Evolutionary conservation across 2,888 invertebrate species (phyloP).

Genomic region (Monoplex corrugatus): DNA sequence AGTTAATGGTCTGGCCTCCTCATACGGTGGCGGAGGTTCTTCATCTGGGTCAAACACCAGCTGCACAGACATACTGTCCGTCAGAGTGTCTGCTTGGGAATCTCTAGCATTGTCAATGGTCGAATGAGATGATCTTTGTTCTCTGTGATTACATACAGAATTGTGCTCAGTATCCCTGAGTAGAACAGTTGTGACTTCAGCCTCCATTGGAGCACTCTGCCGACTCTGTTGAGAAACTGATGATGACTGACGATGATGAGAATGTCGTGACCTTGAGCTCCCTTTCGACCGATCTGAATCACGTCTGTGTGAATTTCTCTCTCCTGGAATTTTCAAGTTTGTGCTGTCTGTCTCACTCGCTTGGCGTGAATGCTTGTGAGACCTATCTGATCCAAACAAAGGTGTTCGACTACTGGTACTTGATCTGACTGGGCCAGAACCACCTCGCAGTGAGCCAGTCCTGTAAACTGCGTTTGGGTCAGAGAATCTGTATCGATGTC

Average conservation of each 20-base stretch:
- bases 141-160: neutral
- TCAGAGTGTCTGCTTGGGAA: slow-evolving; percentile 20
- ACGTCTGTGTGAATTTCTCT: slow-evolving; percentile 33
- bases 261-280: slow-evolving; percentile 38
- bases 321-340: slow-evolving; percentile 32
- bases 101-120: slow-evolving; percentile 32
- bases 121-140: neutral
- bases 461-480: slow-evolving; percentile 49
- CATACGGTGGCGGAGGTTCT: slow-evolving; percentile 75
- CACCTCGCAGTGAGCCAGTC: slow-evolving; percentile 51
- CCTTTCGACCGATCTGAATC: slow-evolving; percentile 45
- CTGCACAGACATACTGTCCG: slow-evolving; percentile 37
- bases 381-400: slow-evolving; percentile 49
- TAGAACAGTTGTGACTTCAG: slow-evolving; percentile 33
- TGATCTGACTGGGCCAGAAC: slow-evolving; percentile 43
- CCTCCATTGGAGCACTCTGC: slow-evolving; percentile 24
- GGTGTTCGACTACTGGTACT: slow-evolving; percentile 55
- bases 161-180: slow-evolving; percentile 27
- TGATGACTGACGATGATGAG: slow-evolving; percentile 49
- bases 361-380: slow-evolving; percentile 53
- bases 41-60: slow-evolving; percentile 67
- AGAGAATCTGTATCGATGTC: slow-evolving; percentile 50
- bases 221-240: slow-evolving; percentile 38
- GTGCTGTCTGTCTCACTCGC: slow-evolving; percentile 46
- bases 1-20: slow-evolving; percentile 52